Percentiles rank a stretch among this genome's conserved stretches.
Evolutionary conservation across 2,113 vertebrate genomes (phyloP).

Genomic region (Caranx melampygus): DNA sequence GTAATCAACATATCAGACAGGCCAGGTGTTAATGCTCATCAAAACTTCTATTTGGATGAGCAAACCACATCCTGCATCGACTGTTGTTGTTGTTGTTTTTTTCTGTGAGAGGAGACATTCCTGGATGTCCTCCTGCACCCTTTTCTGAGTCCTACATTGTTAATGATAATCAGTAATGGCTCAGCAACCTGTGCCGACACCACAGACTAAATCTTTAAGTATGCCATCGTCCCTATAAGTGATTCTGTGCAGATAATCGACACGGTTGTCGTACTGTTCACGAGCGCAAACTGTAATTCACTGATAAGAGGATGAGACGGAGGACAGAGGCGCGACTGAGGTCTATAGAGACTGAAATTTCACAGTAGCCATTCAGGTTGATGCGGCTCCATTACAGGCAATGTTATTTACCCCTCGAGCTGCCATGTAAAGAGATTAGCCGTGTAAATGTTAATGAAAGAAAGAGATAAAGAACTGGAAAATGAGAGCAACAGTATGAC

Average conservation of each 20-base stretch:
- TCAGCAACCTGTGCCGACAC: not conserved
- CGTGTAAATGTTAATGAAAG: conserved; percentile 65
- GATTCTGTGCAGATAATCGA: conserved; percentile 33
- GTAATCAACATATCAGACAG: not conserved
- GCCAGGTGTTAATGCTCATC: too few species aligned
- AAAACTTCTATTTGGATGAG: too few species aligned
- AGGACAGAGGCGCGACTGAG: conserved; percentile 32
- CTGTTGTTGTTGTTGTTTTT: not conserved
- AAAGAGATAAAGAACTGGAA: conserved; percentile 46
- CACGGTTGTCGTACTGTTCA: not conserved
- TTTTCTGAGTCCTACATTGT: not conserved
- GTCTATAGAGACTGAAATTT: conserved; percentile 32
- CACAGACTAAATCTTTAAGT: conserved; percentile 21
- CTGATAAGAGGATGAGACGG: conserved; percentile 32
- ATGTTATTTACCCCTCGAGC: conserved; percentile 55
- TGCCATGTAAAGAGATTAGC: conserved; percentile 63
- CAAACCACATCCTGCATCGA: too few species aligned
- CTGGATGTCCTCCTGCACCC: not conserved
- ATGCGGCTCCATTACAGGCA: conserved; percentile 44
- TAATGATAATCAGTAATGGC: not conserved
- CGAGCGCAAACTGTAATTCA: conserved; percentile 5
- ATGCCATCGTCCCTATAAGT: not conserved
- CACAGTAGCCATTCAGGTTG: conserved; percentile 38
- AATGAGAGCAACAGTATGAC: conserved; percentile 28
- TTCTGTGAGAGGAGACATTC: not conserved